A percentile compares a stretch with the other conserved stretches of the same genome.
These are phyloP conservation scores for Xiphorhynchus elegans DNA, from an alignment of 2,113 vertebrate genomes.

Conservation along the genomic window DNA sequence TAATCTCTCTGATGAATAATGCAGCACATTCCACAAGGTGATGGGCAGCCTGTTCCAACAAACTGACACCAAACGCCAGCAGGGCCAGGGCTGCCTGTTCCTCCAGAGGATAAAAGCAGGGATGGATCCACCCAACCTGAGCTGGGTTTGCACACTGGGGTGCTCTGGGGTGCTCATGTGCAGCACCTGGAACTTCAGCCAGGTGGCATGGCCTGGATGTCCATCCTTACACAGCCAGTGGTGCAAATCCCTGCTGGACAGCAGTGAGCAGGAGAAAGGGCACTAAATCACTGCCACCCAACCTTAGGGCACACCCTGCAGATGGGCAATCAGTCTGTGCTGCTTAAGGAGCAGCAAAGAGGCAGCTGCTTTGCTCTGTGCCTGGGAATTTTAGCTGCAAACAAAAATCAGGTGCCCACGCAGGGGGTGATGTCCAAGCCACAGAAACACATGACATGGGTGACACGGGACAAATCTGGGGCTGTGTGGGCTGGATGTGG, in stretches of 20 bases:
- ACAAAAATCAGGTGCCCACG: rapidly evolving
- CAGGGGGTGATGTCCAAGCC: background rate
- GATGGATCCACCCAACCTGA: background rate
- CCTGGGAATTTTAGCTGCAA: background rate
- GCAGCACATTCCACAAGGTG: background rate
- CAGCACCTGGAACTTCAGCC: background rate
- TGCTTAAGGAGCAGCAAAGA: background rate
- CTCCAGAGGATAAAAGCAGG: background rate
- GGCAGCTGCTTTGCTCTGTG: background rate
- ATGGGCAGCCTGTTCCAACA: background rate
- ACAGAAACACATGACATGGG: rapidly evolving
- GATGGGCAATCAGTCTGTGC: rapidly evolving
- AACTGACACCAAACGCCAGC: background rate
- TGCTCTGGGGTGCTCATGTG: background rate
- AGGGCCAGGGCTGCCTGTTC: background rate
- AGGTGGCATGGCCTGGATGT: background rate
- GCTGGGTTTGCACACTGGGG: background rate
- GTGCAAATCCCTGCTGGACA: background rate
- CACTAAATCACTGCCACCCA: background rate
- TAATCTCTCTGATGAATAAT: conserved; percentile 35
- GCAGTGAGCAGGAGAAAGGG: background rate
- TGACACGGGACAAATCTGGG: background rate
- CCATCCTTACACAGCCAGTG: rapidly evolving
- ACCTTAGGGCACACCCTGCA: background rate
- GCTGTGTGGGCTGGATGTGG: background rate